Conservation (phyloP, 2,888 invertebrate genomes). For the Peribatodes rhomboidaria region DNA sequence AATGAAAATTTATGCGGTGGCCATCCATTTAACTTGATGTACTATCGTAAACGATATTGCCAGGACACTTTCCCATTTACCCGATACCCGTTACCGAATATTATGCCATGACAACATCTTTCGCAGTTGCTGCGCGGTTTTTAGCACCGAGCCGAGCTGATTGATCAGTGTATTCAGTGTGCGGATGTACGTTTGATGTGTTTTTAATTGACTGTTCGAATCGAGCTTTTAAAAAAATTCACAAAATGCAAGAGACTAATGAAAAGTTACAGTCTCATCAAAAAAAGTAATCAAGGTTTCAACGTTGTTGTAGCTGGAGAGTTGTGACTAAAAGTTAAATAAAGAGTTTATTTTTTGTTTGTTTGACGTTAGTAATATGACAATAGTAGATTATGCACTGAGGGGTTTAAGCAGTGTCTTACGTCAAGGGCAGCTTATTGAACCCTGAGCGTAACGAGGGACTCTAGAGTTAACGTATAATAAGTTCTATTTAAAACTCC, state of each 20-base stretch:
- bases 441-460: too few species aligned
- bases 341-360: too few species aligned
- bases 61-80: constrained; percentile 23
- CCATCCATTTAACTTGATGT: constrained; percentile 56
- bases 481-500: too few species aligned
- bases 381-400: too few species aligned
- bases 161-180: constrained; percentile 19
- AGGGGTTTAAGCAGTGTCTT: too few species aligned
- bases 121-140: constrained; percentile 17
- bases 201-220: constrained; percentile 13
- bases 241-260: background rate
- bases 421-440: too few species aligned
- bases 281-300: too few species aligned
- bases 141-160: background rate
- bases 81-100: constrained; percentile 39
- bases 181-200: constrained; percentile 3
- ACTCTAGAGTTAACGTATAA: too few species aligned
- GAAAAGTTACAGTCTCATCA: too few species aligned
- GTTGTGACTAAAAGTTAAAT: too few species aligned
- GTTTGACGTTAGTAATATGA: too few species aligned
- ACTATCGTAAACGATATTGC: constrained; percentile 47
- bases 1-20: constrained; percentile 52
- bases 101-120: constrained; percentile 45
- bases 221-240: background rate
- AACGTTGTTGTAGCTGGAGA: too few species aligned